phyloP scores from a whole-genome alignment of 2,797 vertebrate genomes.

The Borostomias antarcticus region DNA sequence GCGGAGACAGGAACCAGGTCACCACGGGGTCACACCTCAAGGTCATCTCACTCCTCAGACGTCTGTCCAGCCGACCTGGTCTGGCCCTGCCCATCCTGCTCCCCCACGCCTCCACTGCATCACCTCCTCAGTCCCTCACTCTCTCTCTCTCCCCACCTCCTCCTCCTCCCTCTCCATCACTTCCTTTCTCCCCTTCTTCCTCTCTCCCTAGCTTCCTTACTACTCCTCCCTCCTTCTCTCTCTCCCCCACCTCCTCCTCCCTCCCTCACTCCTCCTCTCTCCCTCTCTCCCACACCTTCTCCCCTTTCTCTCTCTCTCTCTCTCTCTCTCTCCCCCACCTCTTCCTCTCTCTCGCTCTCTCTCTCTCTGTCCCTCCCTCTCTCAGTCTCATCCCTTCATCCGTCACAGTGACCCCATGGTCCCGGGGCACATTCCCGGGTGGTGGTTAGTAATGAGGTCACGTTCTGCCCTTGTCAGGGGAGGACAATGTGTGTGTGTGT shows the following conservation, averaged over 20 bases:
- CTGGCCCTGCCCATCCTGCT: too few relatives aligned
- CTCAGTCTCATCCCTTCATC: too few relatives aligned
- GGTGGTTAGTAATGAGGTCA: constrained; percentile 4
- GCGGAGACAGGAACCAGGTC: too few relatives aligned
- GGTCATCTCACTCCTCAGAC: constrained; percentile 29
- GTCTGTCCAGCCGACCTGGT: background rate
- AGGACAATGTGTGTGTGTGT: constrained; percentile 1
- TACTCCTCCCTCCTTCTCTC: background rate
- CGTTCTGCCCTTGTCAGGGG: background rate
- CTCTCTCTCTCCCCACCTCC: background rate
- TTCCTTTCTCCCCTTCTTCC: background rate
- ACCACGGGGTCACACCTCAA: constrained; percentile 37
- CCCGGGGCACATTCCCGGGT: background rate
- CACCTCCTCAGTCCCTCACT: background rate
- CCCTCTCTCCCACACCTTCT: background rate
- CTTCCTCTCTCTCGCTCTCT: background rate
- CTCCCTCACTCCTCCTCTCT: background rate
- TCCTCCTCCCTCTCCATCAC: background rate
- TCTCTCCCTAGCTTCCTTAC: too few relatives aligned
- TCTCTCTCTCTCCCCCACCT: background rate
- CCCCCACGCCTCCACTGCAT: background rate
- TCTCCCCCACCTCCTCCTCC: background rate
- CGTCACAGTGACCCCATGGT: background rate
- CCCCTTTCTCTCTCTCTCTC: background rate
- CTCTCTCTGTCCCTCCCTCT: background rate